These are phyloP conservation scores for Himalopsyche phryganea DNA, from an alignment of 1,140 invertebrate genomes.

Conservation along the genomic window DNA sequence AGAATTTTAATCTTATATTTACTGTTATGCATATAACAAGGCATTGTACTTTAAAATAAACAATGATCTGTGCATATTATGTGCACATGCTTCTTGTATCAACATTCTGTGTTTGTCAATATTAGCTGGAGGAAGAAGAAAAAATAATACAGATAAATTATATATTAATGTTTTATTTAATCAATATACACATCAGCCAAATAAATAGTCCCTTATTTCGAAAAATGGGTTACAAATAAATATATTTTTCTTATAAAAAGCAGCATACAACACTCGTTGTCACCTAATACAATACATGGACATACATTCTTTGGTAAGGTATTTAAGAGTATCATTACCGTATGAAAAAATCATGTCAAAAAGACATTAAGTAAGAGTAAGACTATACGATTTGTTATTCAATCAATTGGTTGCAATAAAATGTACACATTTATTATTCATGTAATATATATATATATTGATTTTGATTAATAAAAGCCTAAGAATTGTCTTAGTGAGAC, in stretches of 20 bases:
- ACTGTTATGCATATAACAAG: too few relatives aligned
- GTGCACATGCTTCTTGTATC: too few relatives aligned
- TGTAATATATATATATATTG: not conserved
- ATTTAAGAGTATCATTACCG: not conserved
- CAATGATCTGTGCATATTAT: too few relatives aligned
- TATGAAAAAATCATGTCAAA: not conserved
- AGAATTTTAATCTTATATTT: too few relatives aligned
- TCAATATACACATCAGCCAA: constrained; percentile 1
- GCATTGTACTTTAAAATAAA: too few relatives aligned
- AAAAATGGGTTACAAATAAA: not conserved
- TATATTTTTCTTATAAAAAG: not conserved
- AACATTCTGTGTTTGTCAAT: too few relatives aligned
- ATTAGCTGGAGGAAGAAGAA: too few relatives aligned
- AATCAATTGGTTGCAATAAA: too few relatives aligned
- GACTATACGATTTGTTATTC: too few relatives aligned
- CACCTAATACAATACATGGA: constrained; percentile 3
- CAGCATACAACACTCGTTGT: not conserved
- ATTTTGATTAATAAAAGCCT: not conserved
- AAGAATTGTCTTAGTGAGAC: not conserved
- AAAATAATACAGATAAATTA: not conserved
- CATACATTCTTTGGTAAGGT: constrained; percentile 4
- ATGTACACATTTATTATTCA: too few relatives aligned
- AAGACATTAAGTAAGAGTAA: not conserved
- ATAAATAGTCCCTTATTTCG: not conserved
- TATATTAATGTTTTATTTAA: constrained; percentile 2